phyloP scores from a whole-genome alignment of 2,113 vertebrate genomes.

The Clarias macrocephalus region DNA sequence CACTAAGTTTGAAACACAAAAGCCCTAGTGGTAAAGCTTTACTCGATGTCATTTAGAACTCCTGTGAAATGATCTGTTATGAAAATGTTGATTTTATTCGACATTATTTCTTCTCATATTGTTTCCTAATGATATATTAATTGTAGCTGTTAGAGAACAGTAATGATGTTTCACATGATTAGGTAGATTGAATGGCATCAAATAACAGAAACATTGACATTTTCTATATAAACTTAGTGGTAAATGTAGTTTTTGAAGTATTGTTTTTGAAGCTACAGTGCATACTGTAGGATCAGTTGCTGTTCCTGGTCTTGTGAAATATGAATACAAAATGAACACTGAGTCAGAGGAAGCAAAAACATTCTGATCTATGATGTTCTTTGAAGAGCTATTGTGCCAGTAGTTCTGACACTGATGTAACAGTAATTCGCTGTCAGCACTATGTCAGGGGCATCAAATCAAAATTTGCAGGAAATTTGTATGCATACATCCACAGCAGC shows the following conservation, averaged over 20 bases:
- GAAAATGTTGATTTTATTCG: not conserved
- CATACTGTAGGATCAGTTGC: too few species aligned
- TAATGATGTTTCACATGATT: too few species aligned
- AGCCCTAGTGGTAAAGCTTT: not conserved
- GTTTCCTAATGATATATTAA: not conserved
- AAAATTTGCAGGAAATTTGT: too few species aligned
- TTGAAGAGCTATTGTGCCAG: not conserved
- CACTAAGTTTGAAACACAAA: not conserved
- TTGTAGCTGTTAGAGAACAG: too few species aligned
- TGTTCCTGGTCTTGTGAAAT: not conserved
- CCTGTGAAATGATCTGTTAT: not conserved
- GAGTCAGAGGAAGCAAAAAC: not conserved
- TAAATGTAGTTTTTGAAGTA: not conserved
- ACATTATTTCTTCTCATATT: not conserved
- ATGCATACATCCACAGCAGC: too few species aligned
- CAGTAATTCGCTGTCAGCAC: not conserved
- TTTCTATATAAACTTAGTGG: not conserved
- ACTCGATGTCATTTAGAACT: not conserved
- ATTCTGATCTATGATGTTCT: not conserved
- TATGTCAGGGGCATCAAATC: too few species aligned
- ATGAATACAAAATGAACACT: too few species aligned
- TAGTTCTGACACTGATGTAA: not conserved
- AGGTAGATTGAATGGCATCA: not conserved
- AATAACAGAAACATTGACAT: not conserved
- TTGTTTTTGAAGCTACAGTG: not conserved